Evolutionary conservation across 2,888 invertebrate species (phyloP), one percentile per base, ranked within the genome.

Genomic region (Eristalis arbustorum): DNA sequence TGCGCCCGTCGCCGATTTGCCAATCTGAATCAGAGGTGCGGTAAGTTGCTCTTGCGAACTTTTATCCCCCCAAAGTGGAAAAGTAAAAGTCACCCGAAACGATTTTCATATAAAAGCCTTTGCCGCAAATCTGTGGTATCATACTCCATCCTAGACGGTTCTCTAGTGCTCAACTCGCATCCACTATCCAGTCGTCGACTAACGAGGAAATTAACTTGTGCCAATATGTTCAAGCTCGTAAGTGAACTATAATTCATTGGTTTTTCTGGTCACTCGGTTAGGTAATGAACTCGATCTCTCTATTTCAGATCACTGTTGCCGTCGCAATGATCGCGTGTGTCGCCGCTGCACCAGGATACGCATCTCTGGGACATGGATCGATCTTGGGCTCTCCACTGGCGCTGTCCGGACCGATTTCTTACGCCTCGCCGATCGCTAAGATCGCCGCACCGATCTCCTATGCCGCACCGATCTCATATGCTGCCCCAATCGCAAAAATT

Each of bases 291-390:
- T 18, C 59, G 25, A 59, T 59, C 59, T 11, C 13, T 68, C 11
- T 63, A 49, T 28, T 66, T 13, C 81, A 91, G 92, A 88, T 92
- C 67, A 81, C 90, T 74, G 88, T 91, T 49, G 89, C 90, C 73
- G 89, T 90, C 63, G 90, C 90, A 83, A 89, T 91, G 80, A 79
- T 91, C 81, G 92, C 91, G 81, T 89, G 91, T 84, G 91, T 88
- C 87, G 89, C 89, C 67, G 92, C 92, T 76, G 91, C 91, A 89
- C 92, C 92, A 88, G 92, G 92, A 88, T 90, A 83, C 31, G 88
- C 88, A 28, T 81, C 88, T 31, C 74, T 87, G 18, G 89, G 88
- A 71, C 88, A 78, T 82, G 88, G 88, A 75, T 75, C 82, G 3
- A 85, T 85, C 18, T 69, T 88, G 66, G 75, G 61, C 1, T 67